These are phyloP conservation scores for Cremastinae sp. DNA, from an alignment of 2,888 invertebrate species.

Conservation along the genomic window DNA sequence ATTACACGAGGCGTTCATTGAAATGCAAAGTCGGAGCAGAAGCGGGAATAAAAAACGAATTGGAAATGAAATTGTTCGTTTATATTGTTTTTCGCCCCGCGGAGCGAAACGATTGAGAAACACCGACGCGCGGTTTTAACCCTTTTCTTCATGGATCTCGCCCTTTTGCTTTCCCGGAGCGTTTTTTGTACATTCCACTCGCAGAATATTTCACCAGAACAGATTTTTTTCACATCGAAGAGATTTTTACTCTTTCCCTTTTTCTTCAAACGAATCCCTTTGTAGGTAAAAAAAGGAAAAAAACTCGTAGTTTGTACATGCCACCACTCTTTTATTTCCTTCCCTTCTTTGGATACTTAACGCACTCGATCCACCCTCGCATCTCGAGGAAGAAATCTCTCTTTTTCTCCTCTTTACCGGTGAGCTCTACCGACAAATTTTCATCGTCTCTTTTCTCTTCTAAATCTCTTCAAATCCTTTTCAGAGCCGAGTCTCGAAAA, in stretches of 20 bases:
- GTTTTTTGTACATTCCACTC: conserved; percentile 19
- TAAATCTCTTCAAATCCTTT: too few species aligned
- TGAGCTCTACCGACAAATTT: too few species aligned
- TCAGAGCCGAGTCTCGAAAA: too few species aligned
- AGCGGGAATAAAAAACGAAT: conserved; percentile 5
- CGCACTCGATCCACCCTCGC: neutral
- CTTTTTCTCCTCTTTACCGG: too few species aligned
- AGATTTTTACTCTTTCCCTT: too few species aligned
- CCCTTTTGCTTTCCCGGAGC: conserved; percentile 12
- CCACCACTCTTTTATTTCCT: conserved; percentile 29
- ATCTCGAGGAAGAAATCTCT: neutral
- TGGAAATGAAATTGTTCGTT: neutral
- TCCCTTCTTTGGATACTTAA: conserved; percentile 15
- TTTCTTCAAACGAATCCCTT: conserved; percentile 21
- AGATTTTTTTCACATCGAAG: too few species aligned
- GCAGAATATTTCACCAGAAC: neutral
- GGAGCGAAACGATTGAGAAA: conserved; percentile 28
- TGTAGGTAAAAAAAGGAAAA: neutral
- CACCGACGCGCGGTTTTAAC: conserved; percentile 36
- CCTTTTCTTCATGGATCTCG: conserved; percentile 34
- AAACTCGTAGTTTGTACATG: conserved; percentile 7
- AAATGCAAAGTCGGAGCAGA: neutral
- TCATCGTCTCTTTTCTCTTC: too few species aligned
- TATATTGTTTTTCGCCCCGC: conserved; percentile 14
- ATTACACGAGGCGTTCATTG: too few species aligned